These are phyloP conservation scores for Drosophila erecta DNA, from an alignment of 1,140 invertebrate species.

Conservation along the genomic window DNA sequence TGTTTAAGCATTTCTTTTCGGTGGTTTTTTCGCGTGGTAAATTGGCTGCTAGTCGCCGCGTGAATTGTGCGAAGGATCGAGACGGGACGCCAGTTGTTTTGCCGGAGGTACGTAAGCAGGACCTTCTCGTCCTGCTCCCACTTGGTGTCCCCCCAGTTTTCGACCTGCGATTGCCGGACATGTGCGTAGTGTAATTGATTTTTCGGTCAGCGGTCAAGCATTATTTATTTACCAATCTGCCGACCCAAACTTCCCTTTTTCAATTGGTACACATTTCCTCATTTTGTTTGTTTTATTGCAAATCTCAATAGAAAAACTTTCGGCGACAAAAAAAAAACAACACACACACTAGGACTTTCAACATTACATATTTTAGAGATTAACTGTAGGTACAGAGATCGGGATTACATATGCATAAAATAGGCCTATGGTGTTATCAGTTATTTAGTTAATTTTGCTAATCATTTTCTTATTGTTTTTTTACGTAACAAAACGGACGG, in stretches of 20 bases:
- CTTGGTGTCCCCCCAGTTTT: too few relatives aligned
- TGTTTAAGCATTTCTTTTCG: constrained; percentile 21
- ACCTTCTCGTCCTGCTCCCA: neutral
- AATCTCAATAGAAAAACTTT: constrained; percentile 45
- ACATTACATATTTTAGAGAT: constrained; percentile 38
- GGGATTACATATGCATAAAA: constrained; percentile 21
- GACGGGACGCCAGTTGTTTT: neutral
- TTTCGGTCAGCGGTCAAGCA: constrained; percentile 23
- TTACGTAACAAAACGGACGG: constrained; percentile 11
- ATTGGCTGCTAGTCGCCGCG: neutral
- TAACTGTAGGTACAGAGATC: constrained; percentile 43
- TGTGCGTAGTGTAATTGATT: constrained; percentile 40
- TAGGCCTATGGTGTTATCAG: constrained; percentile 1
- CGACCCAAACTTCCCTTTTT: too few relatives aligned
- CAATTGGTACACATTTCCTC: neutral
- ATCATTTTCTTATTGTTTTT: constrained; percentile 19
- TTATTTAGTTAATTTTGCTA: constrained; percentile 44
- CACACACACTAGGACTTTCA: constrained; percentile 22
- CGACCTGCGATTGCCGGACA: constrained; percentile 18
- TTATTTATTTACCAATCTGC: constrained; percentile 10
- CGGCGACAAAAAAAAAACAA: neutral
- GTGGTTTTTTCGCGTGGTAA: constrained; percentile 18
- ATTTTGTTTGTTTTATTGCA: constrained; percentile 30
- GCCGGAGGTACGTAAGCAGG: constrained; percentile 11
- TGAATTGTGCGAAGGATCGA: constrained; percentile 22